Percentiles rank a stretch among this genome's conserved stretches.
Evolutionary conservation across 1,140 invertebrate species (phyloP).

Genomic region (Zaprionus kolodkinae): DNA sequence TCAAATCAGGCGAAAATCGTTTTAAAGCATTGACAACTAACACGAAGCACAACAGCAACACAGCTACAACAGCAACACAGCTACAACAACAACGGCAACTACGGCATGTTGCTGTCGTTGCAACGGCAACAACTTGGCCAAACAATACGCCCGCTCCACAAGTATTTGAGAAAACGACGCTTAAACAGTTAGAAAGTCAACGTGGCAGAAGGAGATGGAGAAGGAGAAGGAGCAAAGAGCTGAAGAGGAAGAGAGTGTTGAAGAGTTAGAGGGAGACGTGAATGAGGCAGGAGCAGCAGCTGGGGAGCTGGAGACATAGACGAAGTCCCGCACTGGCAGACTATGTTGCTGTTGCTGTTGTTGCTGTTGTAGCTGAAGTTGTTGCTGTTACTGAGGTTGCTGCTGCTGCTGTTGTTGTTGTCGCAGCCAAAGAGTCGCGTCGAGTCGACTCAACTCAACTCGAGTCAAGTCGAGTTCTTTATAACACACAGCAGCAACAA

Average conservation of each 20-base stretch:
- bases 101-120: constrained; percentile 54
- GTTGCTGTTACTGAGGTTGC: constrained; percentile 17
- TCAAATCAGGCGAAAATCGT: constrained; percentile 81
- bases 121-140: constrained; percentile 53
- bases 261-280: not conserved
- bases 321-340: not conserved
- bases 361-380: constrained; percentile 1
- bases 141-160: constrained; percentile 71
- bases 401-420: not conserved
- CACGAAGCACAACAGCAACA: constrained; percentile 45
- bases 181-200: constrained; percentile 80
- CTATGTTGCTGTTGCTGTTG: not conserved
- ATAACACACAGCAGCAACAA: constrained; percentile 42
- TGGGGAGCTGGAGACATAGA: constrained; percentile 25
- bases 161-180: constrained; percentile 70
- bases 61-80: not conserved
- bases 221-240: not conserved
- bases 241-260: not conserved
- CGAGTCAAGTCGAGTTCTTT: constrained; percentile 48
- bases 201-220: constrained; percentile 42
- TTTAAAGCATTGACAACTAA: constrained; percentile 77
- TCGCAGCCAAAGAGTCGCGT: constrained; percentile 41
- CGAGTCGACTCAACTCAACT: constrained; percentile 14
- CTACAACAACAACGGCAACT: constrained; percentile 20
- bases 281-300: not conserved